Evolutionary conservation across 2,113 vertebrate genomes (phyloP).

Genomic region (Paradoxurus hermaphroditus): DNA sequence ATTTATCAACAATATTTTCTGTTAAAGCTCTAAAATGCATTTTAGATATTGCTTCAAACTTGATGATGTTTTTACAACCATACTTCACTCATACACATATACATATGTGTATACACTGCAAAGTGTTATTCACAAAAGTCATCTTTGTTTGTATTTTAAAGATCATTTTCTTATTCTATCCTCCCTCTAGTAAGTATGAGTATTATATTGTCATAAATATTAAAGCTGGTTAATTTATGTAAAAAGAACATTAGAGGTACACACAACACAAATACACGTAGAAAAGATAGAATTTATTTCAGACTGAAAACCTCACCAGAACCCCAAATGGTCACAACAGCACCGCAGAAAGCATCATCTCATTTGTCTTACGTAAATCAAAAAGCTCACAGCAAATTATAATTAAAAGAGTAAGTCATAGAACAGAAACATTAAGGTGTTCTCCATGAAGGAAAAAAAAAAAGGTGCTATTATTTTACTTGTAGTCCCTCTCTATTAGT

Average conservation of each 20-base stretch:
- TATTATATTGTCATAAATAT: not conserved
- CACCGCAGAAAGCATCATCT: not conserved
- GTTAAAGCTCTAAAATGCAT: not conserved
- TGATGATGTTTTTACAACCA: not conserved
- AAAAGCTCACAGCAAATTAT: not conserved
- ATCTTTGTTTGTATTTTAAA: not conserved
- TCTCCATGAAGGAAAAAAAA: not conserved
- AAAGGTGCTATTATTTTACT: conserved; percentile 19
- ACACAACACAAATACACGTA: not conserved
- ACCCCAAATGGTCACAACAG: not conserved
- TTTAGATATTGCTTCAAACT: not conserved
- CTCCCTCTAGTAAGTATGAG: not conserved
- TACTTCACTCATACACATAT: accelerated
- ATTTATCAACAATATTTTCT: not conserved
- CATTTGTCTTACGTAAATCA: not conserved
- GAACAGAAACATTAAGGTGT: not conserved
- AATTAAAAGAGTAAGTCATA: too few relatives aligned
- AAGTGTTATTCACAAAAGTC: not conserved
- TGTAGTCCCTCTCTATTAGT: conserved; percentile 50
- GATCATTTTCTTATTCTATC: not conserved
- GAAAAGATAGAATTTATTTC: not conserved
- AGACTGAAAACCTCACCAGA: not conserved
- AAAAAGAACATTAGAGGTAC: not conserved
- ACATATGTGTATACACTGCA: not conserved
- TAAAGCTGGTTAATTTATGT: not conserved